Evolutionary conservation across 1,140 invertebrate species (phyloP).

Genomic region (Chlorops oryzae): DNA sequence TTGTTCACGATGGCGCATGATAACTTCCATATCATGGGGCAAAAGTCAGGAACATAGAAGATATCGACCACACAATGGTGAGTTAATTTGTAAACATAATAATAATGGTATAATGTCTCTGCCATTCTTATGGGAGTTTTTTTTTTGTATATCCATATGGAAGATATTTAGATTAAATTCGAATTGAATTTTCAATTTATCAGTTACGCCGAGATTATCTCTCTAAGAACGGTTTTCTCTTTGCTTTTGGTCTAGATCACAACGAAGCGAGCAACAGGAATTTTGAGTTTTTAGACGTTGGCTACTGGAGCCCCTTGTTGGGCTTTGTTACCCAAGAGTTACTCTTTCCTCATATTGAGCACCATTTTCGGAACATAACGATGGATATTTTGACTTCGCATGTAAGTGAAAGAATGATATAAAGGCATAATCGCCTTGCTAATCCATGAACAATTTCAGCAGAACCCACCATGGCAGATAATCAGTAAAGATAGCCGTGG

Average conservation of each 20-base stretch:
- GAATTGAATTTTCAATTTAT: neutral
- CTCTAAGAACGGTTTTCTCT: neutral
- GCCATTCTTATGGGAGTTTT: too few species aligned
- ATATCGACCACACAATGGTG: constrained; percentile 18
- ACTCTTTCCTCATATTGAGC: constrained; percentile 70
- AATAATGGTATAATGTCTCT: too few species aligned
- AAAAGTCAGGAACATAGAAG: constrained; percentile 37
- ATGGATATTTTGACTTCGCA: constrained; percentile 64
- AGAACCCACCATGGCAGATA: constrained; percentile 84
- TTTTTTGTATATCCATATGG: too few species aligned
- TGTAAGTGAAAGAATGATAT: constrained; percentile 50
- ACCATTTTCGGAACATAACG: constrained; percentile 69
- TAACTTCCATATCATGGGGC: constrained; percentile 43
- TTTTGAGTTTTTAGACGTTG: constrained; percentile 57
- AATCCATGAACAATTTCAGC: constrained; percentile 33
- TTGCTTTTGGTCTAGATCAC: constrained; percentile 7
- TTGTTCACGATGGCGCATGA: constrained; percentile 44
- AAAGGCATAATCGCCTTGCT: constrained; percentile 27
- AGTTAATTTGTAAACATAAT: too few species aligned
- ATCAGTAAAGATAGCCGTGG: constrained; percentile 55
- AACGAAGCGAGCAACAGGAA: constrained; percentile 28
- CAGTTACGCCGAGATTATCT: constrained; percentile 4
- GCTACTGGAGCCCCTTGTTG: constrained; percentile 64
- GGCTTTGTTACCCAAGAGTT: constrained; percentile 62
- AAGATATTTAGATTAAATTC: neutral